Evolutionary conservation across 2,888 invertebrate genomes (phyloP), one percentile per base, ranked within the genome.

Genomic region (Clistopyga incitator): DNA sequence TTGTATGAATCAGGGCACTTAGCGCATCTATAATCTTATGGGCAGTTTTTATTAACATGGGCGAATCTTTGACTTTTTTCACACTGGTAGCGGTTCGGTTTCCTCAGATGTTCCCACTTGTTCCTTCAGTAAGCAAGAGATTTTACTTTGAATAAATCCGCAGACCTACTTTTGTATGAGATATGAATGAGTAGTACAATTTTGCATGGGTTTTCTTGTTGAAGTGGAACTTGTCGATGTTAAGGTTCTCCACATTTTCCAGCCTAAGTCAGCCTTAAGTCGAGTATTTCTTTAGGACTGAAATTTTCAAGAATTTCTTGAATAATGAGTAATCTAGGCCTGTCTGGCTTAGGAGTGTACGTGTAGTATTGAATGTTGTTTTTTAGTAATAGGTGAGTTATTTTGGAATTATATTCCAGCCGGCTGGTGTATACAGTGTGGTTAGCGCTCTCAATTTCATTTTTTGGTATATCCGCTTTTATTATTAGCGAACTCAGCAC

Each of bases 31-130:
- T 47, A 68, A 8, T 29, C 23, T 4, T 76, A 23, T 10, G 47
- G 52, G 34, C 81, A 81, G 23, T 81, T 81, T 1, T 20, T 15
- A 15, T 75, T 75, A 0, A 64, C 64, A 15, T 79, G 79, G 6
- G 74, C 79, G 25, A 79, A 2, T 0, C 79, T 25, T 52, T 79
- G 79, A 13, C 79, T 74, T 11, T 79, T 74, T 10, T 29, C 25
- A 18, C 79, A 79, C 15, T 79, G 79, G 20, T 38, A 74, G 6
- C 74, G 3, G 11, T 6, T 20, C 20, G 29, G 18, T 38, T 74
- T 80, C 3, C 34, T 25, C 0, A 74, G 52, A 13, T n/a, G 38
- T n/a, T 80, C 79, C 79, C 74, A 80, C 15, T 18, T 47, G 10
- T 65, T 34, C 38, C 20, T 80, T 47, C 74, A 74, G 65, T 80